A percentile compares a stretch with the other conserved stretches of the same genome.
Conservation (phyloP, 2,797 vertebrate genomes). For the Pterois miles region DNA sequence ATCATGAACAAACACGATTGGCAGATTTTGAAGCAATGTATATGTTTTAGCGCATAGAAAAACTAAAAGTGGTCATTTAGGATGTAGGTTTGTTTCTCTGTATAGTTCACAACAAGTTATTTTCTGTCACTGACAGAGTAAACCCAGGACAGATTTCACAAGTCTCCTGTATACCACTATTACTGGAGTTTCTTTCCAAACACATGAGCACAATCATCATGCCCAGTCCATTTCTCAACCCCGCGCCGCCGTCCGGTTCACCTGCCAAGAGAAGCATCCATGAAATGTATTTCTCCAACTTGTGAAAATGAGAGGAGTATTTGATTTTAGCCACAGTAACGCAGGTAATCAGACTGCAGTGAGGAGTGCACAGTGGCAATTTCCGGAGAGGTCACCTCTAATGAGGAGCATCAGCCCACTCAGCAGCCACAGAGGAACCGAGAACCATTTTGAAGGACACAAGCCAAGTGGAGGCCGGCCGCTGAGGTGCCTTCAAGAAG, state of each 20-base stretch:
- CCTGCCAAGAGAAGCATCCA: slow-evolving; percentile 22
- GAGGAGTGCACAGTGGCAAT: slow-evolving; percentile 62
- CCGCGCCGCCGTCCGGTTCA: slow-evolving; percentile 1
- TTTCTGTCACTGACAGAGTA: not conserved
- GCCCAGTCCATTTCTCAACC: not conserved
- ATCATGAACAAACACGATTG: not conserved
- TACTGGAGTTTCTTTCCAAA: slow-evolving; percentile 1
- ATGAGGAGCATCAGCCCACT: slow-evolving; percentile 75
- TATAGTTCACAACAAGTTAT: not conserved
- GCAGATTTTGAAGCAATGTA: not conserved
- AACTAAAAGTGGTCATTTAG: not conserved
- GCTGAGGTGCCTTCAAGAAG: slow-evolving; percentile 31
- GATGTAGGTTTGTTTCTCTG: not conserved
- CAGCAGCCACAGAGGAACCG: slow-evolving; percentile 58
- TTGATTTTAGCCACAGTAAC: slow-evolving; percentile 71
- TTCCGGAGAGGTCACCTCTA: slow-evolving; percentile 80
- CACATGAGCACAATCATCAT: slow-evolving; percentile 1
- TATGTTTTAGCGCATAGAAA: not conserved
- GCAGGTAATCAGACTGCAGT: slow-evolving; percentile 68
- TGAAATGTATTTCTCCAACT: slow-evolving; percentile 44
- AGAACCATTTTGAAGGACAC: slow-evolving; percentile 68
- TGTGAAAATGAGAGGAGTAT: slow-evolving; percentile 46
- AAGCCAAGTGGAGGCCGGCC: slow-evolving; percentile 28
- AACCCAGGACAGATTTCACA: not conserved
- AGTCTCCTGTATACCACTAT: not conserved